Percentiles rank a stretch among this genome's conserved stretches.
Conservation (phyloP, 2,797 vertebrate species). For the Gallinago nigripennis region DNA sequence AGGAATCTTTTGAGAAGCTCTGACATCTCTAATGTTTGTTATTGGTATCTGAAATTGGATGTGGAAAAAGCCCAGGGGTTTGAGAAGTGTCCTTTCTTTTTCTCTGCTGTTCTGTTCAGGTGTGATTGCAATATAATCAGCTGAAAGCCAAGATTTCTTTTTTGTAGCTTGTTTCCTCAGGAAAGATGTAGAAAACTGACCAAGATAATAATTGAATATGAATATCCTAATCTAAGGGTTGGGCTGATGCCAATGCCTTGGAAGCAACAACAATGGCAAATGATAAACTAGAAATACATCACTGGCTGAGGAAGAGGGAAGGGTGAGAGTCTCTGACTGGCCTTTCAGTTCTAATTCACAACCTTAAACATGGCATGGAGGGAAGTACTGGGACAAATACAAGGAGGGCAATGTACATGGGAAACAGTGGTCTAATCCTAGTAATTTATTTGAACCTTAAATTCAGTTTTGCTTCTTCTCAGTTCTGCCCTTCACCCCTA, state of each 20-base stretch:
- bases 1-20: background rate
- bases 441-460: background rate
- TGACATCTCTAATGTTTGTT: background rate
- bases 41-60: background rate
- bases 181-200: background rate
- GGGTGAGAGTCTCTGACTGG: background rate
- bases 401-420: background rate
- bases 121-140: background rate
- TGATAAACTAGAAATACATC: background rate
- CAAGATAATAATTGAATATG: background rate
- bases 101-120: background rate
- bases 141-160: background rate
- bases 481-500: background rate
- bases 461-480: background rate
- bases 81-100: background rate
- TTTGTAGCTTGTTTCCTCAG: background rate
- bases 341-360: background rate
- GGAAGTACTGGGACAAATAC: background rate
- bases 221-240: background rate
- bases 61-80: background rate
- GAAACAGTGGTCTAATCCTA: background rate
- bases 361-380: background rate
- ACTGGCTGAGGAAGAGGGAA: background rate
- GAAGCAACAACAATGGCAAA: background rate
- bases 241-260: background rate